Percentiles rank a stretch among this genome's conserved stretches.
Evolutionary conservation across 2,888 invertebrate genomes (phyloP).

Genomic region (Spialia ferax): DNA sequence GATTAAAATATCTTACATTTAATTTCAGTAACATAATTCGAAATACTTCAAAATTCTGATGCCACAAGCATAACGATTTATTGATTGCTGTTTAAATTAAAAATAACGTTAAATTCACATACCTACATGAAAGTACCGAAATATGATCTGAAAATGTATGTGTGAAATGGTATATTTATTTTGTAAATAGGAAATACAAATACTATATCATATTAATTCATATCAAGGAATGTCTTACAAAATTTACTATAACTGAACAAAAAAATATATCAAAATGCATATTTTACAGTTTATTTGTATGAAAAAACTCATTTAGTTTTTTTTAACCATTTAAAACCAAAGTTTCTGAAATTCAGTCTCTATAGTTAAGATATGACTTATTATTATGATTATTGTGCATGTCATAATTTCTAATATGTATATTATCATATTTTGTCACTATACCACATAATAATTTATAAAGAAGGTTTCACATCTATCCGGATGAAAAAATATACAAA

Average conservation of each 20-base stretch:
- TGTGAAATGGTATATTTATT: too few species aligned
- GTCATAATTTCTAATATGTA: not conserved
- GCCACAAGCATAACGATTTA: not conserved
- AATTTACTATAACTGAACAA: too few species aligned
- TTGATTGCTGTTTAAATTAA: not conserved
- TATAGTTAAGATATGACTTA: slow-evolving; percentile 5
- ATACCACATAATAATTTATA: not conserved
- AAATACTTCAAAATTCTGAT: too few species aligned
- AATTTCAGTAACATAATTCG: not conserved
- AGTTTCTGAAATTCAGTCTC: not conserved
- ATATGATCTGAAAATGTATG: too few species aligned
- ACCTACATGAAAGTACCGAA: not conserved
- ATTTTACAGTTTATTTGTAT: too few species aligned
- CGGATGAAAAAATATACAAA: too few species aligned
- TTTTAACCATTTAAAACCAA: too few species aligned
- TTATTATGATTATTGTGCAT: slow-evolving; percentile 16
- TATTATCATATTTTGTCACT: too few species aligned
- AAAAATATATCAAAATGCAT: too few species aligned
- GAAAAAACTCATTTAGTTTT: too few species aligned
- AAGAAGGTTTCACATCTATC: not conserved
- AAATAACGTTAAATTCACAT: not conserved
- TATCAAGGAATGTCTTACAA: not conserved
- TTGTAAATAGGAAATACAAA: too few species aligned
- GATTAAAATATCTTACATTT: not conserved
- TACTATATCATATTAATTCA: too few species aligned